Evolutionary conservation across 2,113 vertebrate genomes (phyloP).

Genomic region (Parus major): DNA sequence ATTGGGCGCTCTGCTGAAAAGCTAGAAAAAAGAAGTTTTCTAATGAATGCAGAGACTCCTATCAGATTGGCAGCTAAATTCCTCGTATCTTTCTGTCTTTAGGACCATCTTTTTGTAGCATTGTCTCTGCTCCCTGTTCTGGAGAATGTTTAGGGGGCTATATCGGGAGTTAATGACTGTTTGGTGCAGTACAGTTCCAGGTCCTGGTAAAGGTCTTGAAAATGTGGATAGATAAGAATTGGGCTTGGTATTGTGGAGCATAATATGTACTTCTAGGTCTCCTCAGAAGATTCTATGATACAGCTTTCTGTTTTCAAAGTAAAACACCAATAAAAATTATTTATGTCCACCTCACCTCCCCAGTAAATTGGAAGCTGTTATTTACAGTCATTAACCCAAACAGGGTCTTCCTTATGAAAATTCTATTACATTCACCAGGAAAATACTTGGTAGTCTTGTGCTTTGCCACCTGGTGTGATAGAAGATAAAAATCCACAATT

Average conservation of each 20-base stretch:
- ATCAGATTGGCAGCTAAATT: background rate
- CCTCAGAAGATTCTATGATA: background rate
- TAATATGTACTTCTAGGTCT: background rate
- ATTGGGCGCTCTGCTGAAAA: background rate
- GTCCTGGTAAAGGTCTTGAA: background rate
- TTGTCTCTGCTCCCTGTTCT: background rate
- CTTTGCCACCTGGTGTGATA: background rate
- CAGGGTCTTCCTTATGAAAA: background rate
- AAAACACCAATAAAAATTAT: background rate
- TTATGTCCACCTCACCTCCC: background rate
- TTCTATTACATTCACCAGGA: background rate
- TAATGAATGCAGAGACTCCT: background rate
- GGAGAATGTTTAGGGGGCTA: background rate
- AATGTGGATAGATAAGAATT: background rate
- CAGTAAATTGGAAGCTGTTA: background rate
- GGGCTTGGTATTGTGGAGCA: background rate
- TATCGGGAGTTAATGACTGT: background rate
- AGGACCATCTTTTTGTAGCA: background rate
- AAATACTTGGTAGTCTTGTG: background rate
- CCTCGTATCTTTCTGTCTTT: background rate
- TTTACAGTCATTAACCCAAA: background rate
- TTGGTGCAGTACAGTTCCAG: background rate
- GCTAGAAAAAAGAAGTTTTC: background rate
- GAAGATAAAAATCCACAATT: background rate
- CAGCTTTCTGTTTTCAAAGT: background rate